Conservation (phyloP, 2,888 invertebrate species). For the Plagodis pulveraria region DNA sequence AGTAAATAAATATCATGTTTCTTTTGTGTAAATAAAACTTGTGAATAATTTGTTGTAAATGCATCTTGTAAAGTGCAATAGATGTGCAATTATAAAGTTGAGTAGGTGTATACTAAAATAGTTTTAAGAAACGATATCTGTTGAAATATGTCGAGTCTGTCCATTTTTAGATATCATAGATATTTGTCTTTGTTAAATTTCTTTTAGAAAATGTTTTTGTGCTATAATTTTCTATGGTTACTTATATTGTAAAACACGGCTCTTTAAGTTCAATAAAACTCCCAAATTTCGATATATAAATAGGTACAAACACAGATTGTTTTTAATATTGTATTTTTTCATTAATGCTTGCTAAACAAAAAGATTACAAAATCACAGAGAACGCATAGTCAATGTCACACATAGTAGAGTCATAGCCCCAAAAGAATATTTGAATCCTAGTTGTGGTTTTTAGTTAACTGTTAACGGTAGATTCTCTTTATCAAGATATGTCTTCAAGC, state of each 20-base stretch:
- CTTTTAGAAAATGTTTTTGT: conserved; percentile 18
- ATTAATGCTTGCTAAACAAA: too few species aligned
- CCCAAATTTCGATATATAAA: background rate
- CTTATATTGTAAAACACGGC: background rate
- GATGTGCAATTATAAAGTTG: conserved; percentile 81
- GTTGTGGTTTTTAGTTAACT: too few species aligned
- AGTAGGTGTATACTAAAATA: conserved; percentile 77
- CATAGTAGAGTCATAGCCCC: too few species aligned
- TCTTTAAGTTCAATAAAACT: background rate
- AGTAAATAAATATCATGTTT: conserved; percentile 11
- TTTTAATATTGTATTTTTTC: too few species aligned
- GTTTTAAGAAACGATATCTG: conserved; percentile 63
- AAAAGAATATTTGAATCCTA: too few species aligned
- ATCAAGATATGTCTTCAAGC: too few species aligned
- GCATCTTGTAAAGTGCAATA: conserved; percentile 83
- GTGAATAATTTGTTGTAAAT: conserved; percentile 83
- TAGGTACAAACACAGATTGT: background rate
- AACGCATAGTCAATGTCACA: too few species aligned
- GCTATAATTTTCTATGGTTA: background rate
- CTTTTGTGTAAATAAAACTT: conserved; percentile 65
- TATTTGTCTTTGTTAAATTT: conserved; percentile 43
- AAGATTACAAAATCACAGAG: too few species aligned
- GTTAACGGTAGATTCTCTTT: too few species aligned
- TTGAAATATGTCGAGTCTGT: conserved; percentile 73
- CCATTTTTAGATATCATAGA: conserved; percentile 70